Conservation (phyloP, 2,797 vertebrate genomes). For the Peromyscus eremicus region DNA sequence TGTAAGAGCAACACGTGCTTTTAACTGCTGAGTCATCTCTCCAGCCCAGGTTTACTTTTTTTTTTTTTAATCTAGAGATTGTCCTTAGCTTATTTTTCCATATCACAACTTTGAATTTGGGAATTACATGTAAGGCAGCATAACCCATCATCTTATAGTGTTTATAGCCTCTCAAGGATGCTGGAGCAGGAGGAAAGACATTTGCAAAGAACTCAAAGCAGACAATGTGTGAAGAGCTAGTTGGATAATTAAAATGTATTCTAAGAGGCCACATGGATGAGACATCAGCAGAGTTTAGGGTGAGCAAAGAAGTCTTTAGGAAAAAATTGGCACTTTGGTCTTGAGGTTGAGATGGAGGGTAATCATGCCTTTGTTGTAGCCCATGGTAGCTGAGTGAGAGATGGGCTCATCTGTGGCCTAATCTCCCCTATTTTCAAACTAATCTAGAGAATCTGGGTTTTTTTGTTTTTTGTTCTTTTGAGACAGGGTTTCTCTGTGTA, state of each 20-base stretch:
- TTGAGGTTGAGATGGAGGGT: neutral
- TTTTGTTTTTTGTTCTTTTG: neutral
- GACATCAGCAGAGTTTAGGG: neutral
- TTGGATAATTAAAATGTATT: slow-evolving; percentile 12
- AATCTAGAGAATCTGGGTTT: slow-evolving; percentile 11
- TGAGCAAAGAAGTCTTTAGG: neutral
- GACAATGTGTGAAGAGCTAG: neutral
- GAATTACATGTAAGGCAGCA: neutral
- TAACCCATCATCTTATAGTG: neutral
- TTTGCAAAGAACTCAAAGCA: neutral
- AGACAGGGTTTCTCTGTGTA: neutral
- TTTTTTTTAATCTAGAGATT: slow-evolving; percentile 7
- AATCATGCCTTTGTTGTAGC: neutral
- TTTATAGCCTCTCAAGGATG: neutral
- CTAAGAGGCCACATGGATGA: neutral
- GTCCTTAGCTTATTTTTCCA: neutral
- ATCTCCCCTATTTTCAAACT: neutral
- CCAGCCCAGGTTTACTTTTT: neutral
- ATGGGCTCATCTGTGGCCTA: neutral
- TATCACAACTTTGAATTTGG: neutral
- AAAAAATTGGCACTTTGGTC: neutral
- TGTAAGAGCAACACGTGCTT: neutral
- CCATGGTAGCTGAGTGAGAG: neutral
- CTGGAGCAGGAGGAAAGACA: neutral
- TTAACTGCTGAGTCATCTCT: neutral